Evolutionary conservation across 1,140 invertebrate species (phyloP).

Genomic region (Brachionus calyciflorus): DNA sequence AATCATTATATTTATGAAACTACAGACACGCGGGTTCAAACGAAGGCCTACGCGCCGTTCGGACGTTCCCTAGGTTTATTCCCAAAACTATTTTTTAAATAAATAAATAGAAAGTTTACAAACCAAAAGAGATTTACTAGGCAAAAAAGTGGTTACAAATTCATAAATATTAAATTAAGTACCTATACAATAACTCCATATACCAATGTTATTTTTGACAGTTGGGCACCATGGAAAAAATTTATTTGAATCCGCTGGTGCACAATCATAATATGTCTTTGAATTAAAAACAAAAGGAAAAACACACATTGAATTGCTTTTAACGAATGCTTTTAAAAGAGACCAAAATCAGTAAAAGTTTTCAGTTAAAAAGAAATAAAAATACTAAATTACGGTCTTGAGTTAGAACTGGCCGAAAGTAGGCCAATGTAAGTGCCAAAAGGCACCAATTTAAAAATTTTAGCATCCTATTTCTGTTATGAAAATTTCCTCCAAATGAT

Average conservation of each 20-base stretch:
- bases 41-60: too few species aligned
- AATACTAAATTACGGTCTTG: background rate
- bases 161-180: background rate
- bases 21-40: too few species aligned
- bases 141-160: background rate
- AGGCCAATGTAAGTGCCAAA: too few species aligned
- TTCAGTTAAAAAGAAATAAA: background rate
- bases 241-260: background rate
- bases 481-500: too few species aligned
- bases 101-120: too few species aligned
- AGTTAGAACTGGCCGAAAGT: too few species aligned
- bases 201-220: background rate
- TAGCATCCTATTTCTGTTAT: too few species aligned
- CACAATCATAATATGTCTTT: constrained; percentile 3
- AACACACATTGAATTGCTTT: constrained; percentile 14
- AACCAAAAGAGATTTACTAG: too few species aligned
- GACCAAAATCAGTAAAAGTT: background rate
- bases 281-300: background rate
- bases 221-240: background rate
- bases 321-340: background rate
- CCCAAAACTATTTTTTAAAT: too few species aligned
- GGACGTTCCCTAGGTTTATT: too few species aligned
- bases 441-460: too few species aligned
- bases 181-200: constrained; percentile 26
- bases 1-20: too few species aligned